Evolutionary conservation across 2,888 invertebrate genomes (phyloP), one percentile per base, ranked within the genome.

Genomic region (Melinaea marsaeus): DNA sequence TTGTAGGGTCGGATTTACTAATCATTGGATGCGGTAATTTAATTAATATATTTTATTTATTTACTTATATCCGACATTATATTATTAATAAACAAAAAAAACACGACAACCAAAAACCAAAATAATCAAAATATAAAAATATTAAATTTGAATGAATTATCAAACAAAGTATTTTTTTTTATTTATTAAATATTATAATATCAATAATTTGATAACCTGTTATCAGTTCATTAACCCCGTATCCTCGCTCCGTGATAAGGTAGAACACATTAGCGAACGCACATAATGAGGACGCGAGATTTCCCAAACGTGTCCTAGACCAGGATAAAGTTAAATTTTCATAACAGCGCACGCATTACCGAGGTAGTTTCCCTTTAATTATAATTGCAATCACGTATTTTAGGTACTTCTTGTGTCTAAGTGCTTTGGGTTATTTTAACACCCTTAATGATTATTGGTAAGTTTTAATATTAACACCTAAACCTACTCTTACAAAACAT

Each of bases 321-420:
- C 87, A 85, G 83, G 80, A 81, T 86, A 88, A 90, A 90, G 84
- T 90, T 90, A 90, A 90, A 90, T 86, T 90, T 90, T 88, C 88
- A 90, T 86, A 90, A 88, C 89, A 85, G 85, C 78, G 75, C 84
- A 87, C 88, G 85, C 88, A 85, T 88, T 86, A 86, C 75, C 68
- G 70, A 71, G 74, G 73, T 70, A 72, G 75, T 77, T 79, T 77
- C 76, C 65, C 74, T 72, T 75, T 89, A 88, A 88, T 89, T 88
- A 88, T 86, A 84, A 86, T 86, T 85, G 83, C 84, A 85, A 86
- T 71, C 71, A 70, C 51, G 57, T 45, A 51, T 32, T 42, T 42
- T 11, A 42, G 9, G 0, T 42, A 42, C 42, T 42, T 42, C 9
- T 42, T 42, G 9, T 51, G 2, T 32, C 32, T 51, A 32, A 32